Conservation (phyloP, 2,888 invertebrate genomes). For the Sialis fuliginosa region DNA sequence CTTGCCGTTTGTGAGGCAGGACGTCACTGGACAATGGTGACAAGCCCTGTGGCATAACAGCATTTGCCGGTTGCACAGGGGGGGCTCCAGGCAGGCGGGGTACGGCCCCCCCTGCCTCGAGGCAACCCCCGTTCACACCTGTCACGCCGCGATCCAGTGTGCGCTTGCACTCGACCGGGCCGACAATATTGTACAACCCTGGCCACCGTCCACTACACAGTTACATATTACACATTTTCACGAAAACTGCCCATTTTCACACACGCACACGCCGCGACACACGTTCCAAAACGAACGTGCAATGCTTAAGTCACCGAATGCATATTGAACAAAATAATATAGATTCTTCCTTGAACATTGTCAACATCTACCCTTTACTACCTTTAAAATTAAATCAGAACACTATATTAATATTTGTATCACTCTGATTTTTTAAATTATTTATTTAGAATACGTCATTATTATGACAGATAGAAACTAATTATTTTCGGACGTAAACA, state of each 20-base stretch:
- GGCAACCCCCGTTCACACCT: conserved; percentile 51
- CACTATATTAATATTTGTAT: too few relatives aligned
- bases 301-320: neutral
- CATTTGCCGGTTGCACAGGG: conserved; percentile 34
- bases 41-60: conserved; percentile 42
- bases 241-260: neutral
- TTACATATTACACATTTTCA: neutral
- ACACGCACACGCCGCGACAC: neutral
- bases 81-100: conserved; percentile 38
- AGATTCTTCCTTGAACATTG: too few relatives aligned
- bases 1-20: conserved; percentile 63
- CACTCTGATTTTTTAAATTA: too few relatives aligned
- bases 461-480: too few relatives aligned
- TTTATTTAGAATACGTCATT: too few relatives aligned
- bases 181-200: neutral
- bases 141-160: conserved; percentile 27
- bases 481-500: too few relatives aligned
- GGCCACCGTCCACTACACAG: neutral
- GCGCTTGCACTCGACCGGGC: conserved; percentile 8
- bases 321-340: too few relatives aligned
- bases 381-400: too few relatives aligned
- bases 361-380: too few relatives aligned
- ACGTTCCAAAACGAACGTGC: neutral
- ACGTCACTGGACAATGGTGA: conserved; percentile 45
- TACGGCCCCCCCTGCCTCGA: conserved; percentile 57